Evolutionary conservation across 2,888 invertebrate genomes (phyloP), one percentile per base, ranked within the genome.

Genomic region (Agrenia bidenticulata): DNA sequence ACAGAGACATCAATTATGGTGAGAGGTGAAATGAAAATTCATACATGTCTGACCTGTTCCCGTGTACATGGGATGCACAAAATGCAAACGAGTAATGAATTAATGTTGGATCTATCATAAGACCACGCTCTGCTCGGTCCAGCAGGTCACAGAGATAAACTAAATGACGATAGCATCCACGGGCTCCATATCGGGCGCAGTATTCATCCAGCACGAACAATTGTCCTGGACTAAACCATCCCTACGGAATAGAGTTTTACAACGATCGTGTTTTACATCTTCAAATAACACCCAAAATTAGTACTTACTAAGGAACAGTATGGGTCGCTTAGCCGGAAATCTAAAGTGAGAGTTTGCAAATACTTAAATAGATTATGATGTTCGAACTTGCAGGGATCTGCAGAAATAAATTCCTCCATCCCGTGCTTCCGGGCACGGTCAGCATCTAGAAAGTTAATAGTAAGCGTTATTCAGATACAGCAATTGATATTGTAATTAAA

Each of bases 221-320:
- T 85, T 99, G 99, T 0, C 98, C 98, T 0, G 99, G 98, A 78
- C 97, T 97, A 82, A 99, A 98, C 99, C 99, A 99, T 76, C 99
- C 99, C 94, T 94, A 80, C 19, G 81, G 11, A 78, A 69, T 9
- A 39, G 9, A 11, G 13, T 39, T 39, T 39, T n/a, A n/a, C n/a
- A n/a, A n/a, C n/a, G 32, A 4, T 11, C 32, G 32, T 32, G 32
- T 32, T n/a, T n/a, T n/a, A 39, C 39, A 13, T 39, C 13, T 49
- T 49, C 17, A n/a, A 17, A 49, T n/a, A 17, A 21, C 4, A 19
- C 51, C 51, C 21, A 51, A 51, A 49, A 11, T 49, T 49, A 2
- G 57, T 26, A 80, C 84, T 84, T 84, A 94, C 94, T 87, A 99
- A 83, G 67, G 97, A 98, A 79, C 96, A 96, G 80, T 95, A 98